Conservation (phyloP, 2,797 vertebrate genomes). For the Lacerta agilis region DNA sequence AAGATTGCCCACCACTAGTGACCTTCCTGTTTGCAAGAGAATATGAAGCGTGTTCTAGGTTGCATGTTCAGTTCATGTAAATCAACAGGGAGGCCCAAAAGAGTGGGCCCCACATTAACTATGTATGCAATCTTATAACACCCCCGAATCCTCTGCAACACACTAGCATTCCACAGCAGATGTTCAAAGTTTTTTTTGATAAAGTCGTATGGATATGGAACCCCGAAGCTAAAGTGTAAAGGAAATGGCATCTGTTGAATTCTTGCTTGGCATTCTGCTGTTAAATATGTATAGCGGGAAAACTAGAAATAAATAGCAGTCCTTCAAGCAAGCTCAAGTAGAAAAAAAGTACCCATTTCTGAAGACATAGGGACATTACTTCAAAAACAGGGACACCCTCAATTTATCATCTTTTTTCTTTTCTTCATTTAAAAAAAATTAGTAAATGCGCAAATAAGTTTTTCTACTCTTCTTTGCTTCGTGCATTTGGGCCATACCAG, state of each 20-base stretch:
- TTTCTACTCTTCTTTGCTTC: neutral
- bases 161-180: neutral
- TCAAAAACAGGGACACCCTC: constrained; percentile 5
- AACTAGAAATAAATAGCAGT: neutral
- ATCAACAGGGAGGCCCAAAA: neutral
- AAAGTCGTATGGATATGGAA: neutral
- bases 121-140: neutral
- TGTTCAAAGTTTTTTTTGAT: neutral
- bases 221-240: neutral
- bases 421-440: no score
- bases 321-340: neutral
- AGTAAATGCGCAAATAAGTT: neutral
- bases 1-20: neutral
- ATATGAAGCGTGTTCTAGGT: neutral
- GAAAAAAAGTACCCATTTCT: neutral
- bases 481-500: neutral
- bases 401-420: neutral
- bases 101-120: neutral
- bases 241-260: neutral
- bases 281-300: neutral
- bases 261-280: neutral
- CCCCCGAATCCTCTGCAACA: neutral
- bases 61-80: neutral
- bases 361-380: neutral
- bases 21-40: neutral